These are phyloP conservation scores for Grallaria varia DNA, from an alignment of 2,113 vertebrate genomes.

Conservation along the genomic window DNA sequence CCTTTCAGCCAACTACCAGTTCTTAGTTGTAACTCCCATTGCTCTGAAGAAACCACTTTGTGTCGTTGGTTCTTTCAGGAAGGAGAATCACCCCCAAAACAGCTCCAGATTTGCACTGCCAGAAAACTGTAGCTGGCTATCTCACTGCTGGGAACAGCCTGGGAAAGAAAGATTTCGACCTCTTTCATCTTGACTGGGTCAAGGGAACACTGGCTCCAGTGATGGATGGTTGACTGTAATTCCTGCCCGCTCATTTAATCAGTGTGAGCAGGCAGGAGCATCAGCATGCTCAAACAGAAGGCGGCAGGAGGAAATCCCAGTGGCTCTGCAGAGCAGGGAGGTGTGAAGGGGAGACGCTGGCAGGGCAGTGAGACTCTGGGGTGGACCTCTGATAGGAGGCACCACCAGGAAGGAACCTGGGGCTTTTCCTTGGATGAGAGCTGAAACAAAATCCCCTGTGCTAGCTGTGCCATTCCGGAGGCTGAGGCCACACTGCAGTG, in stretches of 20 bases:
- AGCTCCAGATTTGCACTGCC: background rate
- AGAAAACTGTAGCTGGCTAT: background rate
- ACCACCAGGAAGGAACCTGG: background rate
- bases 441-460: background rate
- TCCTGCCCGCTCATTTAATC: conserved; percentile 47
- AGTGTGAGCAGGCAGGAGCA: background rate
- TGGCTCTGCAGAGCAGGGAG: background rate
- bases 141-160: background rate
- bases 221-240: conserved; percentile 45
- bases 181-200: conserved; percentile 2
- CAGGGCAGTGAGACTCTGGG: background rate
- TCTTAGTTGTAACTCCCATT: background rate
- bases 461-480: background rate
- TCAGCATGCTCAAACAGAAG: background rate
- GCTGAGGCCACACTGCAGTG: background rate
- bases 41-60: background rate
- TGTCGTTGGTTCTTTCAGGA: background rate
- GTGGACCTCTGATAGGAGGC: background rate
- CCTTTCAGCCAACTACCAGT: background rate
- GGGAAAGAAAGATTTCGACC: background rate
- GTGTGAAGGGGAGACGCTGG: background rate
- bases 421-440: background rate
- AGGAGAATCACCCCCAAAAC: background rate
- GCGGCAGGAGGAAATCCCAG: background rate
- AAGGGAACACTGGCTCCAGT: background rate